These are phyloP conservation scores for Panulirus ornatus DNA, from an alignment of 1,140 invertebrate species.

Conservation along the genomic window DNA sequence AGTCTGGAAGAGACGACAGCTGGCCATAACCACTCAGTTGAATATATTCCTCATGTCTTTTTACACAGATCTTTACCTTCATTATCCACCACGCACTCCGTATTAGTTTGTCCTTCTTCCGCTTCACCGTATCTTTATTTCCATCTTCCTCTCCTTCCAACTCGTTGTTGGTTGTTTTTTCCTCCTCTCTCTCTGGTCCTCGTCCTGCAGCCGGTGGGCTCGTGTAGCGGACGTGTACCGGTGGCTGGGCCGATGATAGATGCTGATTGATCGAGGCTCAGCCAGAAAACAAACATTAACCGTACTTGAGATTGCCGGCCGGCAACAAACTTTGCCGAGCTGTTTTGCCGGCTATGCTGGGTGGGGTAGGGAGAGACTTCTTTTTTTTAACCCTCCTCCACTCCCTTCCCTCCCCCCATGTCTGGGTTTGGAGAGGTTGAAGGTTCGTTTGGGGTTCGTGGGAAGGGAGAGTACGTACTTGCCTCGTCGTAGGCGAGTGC, in stretches of 20 bases:
- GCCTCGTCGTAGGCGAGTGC: neutral
- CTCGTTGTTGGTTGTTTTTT: neutral
- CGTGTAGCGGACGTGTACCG: neutral
- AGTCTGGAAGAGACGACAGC: too few relatives aligned
- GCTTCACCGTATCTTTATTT: neutral
- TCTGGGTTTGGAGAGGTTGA: conserved; percentile 3
- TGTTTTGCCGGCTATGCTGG: too few relatives aligned
- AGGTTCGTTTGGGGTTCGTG: too few relatives aligned
- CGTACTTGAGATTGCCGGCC: neutral
- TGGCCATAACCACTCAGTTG: too few relatives aligned
- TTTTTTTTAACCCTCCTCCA: too few relatives aligned
- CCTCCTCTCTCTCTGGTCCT: neutral
- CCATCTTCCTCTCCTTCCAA: neutral
- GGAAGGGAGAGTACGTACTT: conserved; percentile 8
- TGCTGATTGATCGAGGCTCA: neutral
- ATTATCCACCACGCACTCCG: neutral
- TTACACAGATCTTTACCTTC: neutral
- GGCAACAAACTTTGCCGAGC: too few relatives aligned
- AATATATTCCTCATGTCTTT: neutral
- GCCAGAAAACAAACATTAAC: conserved; percentile 30
- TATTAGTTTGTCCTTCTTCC: neutral
- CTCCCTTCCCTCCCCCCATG: too few relatives aligned
- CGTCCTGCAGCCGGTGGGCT: too few relatives aligned
- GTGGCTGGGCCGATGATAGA: neutral
- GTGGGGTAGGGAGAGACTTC: too few relatives aligned